phyloP scores from a whole-genome alignment of 2,888 invertebrate species.

The Oasisia sp. region DNA sequence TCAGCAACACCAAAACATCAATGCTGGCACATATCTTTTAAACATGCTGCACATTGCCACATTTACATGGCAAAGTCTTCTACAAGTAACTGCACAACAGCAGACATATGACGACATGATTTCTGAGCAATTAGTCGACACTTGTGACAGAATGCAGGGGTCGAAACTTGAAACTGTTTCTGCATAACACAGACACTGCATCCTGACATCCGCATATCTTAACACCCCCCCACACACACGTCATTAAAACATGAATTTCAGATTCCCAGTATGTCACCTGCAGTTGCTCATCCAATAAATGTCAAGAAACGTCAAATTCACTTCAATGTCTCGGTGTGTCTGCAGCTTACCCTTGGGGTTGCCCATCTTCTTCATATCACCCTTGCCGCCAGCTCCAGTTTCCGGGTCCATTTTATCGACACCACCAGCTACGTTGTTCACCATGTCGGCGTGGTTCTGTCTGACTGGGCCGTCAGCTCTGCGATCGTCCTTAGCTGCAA shows the following conservation, averaged over 20 bases:
- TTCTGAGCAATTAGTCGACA: no score
- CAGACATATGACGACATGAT: no score
- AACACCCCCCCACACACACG: no score
- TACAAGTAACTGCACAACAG: no score
- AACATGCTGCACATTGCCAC: neutral
- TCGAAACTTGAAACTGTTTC: no score
- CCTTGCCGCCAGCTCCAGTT: neutral
- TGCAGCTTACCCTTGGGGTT: constrained; percentile 2
- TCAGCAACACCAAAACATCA: neutral
- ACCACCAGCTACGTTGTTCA: neutral
- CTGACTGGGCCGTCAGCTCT: neutral
- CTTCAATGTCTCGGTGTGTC: neutral
- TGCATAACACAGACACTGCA: no score
- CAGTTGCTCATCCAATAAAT: neutral
- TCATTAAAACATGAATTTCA: neutral
- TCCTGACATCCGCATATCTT: no score
- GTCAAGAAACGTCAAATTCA: no score
- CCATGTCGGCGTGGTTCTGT: neutral
- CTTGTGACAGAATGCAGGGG: no score
- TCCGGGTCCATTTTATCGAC: neutral
- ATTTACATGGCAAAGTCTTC: neutral
- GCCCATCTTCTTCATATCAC: neutral
- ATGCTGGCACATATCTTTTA: neutral
- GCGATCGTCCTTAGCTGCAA: neutral
- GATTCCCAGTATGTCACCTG: neutral